A percentile compares a stretch with the other conserved stretches of the same genome.
Conservation (phyloP, 92 coral and sea anemone species). For the Scolanthus callimorphus region DNA sequence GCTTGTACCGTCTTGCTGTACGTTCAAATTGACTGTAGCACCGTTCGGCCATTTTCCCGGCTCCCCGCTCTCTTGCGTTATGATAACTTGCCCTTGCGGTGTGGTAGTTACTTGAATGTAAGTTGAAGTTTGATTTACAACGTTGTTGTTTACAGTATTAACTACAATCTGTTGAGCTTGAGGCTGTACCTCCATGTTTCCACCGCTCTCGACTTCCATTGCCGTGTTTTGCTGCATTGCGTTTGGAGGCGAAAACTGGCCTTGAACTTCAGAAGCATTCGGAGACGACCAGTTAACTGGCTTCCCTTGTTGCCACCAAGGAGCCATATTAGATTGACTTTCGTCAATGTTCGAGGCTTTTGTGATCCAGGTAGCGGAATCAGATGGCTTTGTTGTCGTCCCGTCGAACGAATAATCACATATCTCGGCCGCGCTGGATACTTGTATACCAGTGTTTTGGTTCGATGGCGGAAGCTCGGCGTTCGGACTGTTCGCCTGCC, state of each 20-base stretch:
- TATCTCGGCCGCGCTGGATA: constrained; percentile 11
- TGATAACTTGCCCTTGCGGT: constrained; percentile 81
- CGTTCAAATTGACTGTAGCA: constrained; percentile 55
- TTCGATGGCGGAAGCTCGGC: constrained; percentile 29
- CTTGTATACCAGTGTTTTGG: constrained; percentile 19
- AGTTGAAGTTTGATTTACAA: constrained; percentile 49
- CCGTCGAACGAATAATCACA: constrained; percentile 38
- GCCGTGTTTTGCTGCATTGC: constrained; percentile 24
- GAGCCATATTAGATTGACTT: constrained; percentile 24
- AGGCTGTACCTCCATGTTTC: constrained; percentile 42
- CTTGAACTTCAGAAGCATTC: constrained; percentile 41
- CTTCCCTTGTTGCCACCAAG: constrained; percentile 85
- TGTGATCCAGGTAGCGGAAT: constrained; percentile 67
- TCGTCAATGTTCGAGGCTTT: constrained; percentile 61
- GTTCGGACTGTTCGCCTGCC: constrained; percentile 32
- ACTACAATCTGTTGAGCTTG: constrained; percentile 42
- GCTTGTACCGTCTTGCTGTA: constrained; percentile 16
- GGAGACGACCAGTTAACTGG: constrained; percentile 65
- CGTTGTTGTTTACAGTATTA: constrained; percentile 28
- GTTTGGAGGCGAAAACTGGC: constrained; percentile 44
- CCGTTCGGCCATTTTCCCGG: constrained; percentile 70
- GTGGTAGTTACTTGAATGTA: constrained; percentile 82
- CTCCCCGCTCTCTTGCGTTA: constrained; percentile 75
- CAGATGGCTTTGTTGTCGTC: constrained; percentile 41
- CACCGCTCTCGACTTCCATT: constrained; percentile 47